Conservation (phyloP, 2,113 vertebrate species). For the Dolichallabes microphthalmus region DNA sequence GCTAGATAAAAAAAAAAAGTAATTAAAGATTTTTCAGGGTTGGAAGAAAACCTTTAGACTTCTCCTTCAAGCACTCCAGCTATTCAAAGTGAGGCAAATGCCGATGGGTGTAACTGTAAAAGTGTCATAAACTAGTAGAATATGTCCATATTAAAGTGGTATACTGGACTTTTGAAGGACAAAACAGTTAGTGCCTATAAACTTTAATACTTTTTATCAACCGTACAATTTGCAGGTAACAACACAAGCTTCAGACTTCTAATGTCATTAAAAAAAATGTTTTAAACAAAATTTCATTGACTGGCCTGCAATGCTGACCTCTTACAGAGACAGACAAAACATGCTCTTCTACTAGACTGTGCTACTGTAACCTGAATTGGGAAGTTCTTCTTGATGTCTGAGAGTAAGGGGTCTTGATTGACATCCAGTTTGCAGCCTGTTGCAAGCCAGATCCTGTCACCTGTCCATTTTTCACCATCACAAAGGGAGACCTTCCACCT, state of each 20-base stretch:
- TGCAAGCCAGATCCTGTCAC: constrained; percentile 75
- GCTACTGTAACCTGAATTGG: constrained; percentile 65
- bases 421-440: constrained; percentile 76
- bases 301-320: not conserved
- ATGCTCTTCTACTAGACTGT: not conserved
- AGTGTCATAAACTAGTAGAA: not conserved
- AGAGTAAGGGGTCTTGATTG: constrained; percentile 69
- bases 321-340: not conserved
- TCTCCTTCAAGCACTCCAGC: too few species aligned
- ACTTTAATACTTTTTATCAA: not conserved
- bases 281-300: not conserved
- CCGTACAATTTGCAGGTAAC: not conserved
- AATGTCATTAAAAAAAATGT: not conserved
- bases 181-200: not conserved
- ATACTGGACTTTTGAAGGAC: not conserved
- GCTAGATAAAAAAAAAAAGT: not conserved
- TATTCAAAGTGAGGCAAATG: too few species aligned
- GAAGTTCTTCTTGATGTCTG: constrained; percentile 67
- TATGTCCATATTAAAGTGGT: not conserved
- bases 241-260: not conserved
- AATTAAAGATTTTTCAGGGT: not conserved
- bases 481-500: constrained; percentile 66
- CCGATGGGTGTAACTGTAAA: not conserved
- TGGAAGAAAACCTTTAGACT: too few species aligned
- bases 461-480: constrained; percentile 63